Base-by-base conservation (phyloP, 2,888 invertebrate species). In the Zootermopsis nevadensis region DNA sequence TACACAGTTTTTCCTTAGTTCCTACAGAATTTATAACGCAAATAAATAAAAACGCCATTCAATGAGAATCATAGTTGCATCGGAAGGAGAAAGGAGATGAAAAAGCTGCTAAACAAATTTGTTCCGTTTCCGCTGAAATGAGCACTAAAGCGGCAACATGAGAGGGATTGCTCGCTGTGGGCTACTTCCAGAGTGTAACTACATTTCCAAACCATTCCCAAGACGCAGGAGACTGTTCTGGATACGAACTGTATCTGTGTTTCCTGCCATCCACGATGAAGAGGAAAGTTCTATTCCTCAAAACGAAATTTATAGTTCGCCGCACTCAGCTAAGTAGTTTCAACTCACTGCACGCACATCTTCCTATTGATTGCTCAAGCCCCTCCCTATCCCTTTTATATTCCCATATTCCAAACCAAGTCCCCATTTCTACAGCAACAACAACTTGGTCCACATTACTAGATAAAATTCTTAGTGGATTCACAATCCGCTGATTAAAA, bases 261-360 rank as follows among this genome's bases (percentile, higher is more conserved):
- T 31, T 69, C 35, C 74, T 74, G 74, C 74, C 74, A 74, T 38
- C 74, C 74, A 74, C 38, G 74, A 74, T 74, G 74, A 74, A 74
- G 74, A 74, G 74, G 35, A 38, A 74, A 74, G 74, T 74, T 74
- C 1, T 7, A 69, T 69, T 69, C 22, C 33, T 69, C 33, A 31
- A 38, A 38, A 38, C 7, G n/a, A 22, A 74, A 74, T 22, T 74
- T 74, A 74, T 42, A 74, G 74, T 74, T 74, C 33, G 74, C 38
- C 33, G 74, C 74, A 74, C 74, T 74, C 38, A 35, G 74, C 33
- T 74, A 74, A 74, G 74, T 74, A 74, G 74, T 74, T n/a, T 22
- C n/a, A 38, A 74, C 38, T 12, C 38, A n/a, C 2, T 33, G 74
- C 31, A 74, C 33, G 42, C 35, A 10, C 1, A n/a, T 74, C 74